These are phyloP conservation scores for Aphelinus atriplicis DNA, from an alignment of 1,140 invertebrate species.

Conservation along the genomic window DNA sequence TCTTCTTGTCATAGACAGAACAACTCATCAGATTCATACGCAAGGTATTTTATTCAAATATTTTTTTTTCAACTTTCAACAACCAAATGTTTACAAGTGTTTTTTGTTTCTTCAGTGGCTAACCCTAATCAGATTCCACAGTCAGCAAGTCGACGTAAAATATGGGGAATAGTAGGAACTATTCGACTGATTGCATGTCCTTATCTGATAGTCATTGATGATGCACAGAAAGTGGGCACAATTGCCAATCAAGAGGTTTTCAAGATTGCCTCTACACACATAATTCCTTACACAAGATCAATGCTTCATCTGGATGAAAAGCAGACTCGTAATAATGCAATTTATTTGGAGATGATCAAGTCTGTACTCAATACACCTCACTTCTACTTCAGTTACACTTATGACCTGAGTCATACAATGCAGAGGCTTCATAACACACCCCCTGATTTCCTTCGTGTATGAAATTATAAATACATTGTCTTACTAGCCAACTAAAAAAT, in stretches of 20 bases:
- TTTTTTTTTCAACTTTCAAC: conserved; percentile 4
- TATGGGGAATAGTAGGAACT: conserved; percentile 91
- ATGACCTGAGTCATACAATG: conserved; percentile 92
- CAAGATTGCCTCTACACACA: conserved; percentile 82
- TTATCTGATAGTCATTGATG: conserved; percentile 91
- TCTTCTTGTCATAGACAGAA: conserved; percentile 77
- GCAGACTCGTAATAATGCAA: conserved; percentile 81
- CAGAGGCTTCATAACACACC: conserved; percentile 90
- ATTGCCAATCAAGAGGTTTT: conserved; percentile 89
- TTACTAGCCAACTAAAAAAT: not conserved
- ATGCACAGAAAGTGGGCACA: conserved; percentile 84
- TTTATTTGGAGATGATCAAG: conserved; percentile 85
- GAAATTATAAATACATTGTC: conserved; percentile 1
- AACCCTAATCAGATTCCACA: conserved; percentile 70
- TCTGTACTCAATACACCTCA: conserved; percentile 80
- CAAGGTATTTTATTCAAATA: conserved; percentile 64
- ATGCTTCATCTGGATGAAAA: conserved; percentile 84
- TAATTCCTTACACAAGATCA: conserved; percentile 87
- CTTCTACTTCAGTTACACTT: conserved; percentile 93
- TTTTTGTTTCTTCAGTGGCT: conserved; percentile 60
- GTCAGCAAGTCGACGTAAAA: conserved; percentile 73
- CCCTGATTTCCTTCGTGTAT: conserved; percentile 81
- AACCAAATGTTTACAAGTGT: conserved; percentile 6
- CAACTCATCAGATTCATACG: conserved; percentile 74
- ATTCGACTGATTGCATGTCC: conserved; percentile 86